Conservation (phyloP, 1,140 invertebrate species). For the Brachionus paranguensis region DNA sequence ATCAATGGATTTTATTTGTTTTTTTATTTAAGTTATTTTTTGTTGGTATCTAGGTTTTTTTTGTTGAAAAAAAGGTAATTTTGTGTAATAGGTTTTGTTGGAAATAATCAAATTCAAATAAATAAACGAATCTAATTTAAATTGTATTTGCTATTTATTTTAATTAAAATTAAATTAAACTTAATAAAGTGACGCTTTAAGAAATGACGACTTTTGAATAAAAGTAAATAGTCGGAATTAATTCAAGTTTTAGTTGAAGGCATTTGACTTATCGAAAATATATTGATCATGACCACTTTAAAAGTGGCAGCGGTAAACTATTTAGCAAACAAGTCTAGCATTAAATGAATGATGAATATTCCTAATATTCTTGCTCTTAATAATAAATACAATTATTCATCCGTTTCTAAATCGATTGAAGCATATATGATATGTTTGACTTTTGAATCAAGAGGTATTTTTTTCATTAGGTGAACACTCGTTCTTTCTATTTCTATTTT, state of each 20-base stretch:
- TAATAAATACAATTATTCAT: conserved; percentile 36
- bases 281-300: not conserved
- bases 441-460: conserved; percentile 27
- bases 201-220: not conserved
- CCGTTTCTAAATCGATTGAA: conserved; percentile 33
- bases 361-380: conserved; percentile 6
- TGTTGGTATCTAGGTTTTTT: not conserved
- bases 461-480: not conserved
- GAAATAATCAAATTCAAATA: not conserved
- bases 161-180: conserved; percentile 36
- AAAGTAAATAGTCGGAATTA: conserved; percentile 13
- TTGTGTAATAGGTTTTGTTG: not conserved
- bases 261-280: not conserved
- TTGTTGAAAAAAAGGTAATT: not conserved
- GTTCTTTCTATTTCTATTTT: not conserved
- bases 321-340: conserved; percentile 29
- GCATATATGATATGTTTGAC: conserved; percentile 28
- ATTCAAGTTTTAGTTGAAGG: conserved; percentile 36
- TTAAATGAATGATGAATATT: conserved; percentile 36
- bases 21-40: not conserved
- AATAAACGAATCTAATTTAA: not conserved
- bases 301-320: conserved; percentile 33
- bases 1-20: not conserved
- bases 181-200: conserved; percentile 32
- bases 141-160: conserved; percentile 21